Evolutionary conservation across 2,888 invertebrate species (phyloP), one percentile per base, ranked within the genome.

Genomic region (Drosophila pullipes): DNA sequence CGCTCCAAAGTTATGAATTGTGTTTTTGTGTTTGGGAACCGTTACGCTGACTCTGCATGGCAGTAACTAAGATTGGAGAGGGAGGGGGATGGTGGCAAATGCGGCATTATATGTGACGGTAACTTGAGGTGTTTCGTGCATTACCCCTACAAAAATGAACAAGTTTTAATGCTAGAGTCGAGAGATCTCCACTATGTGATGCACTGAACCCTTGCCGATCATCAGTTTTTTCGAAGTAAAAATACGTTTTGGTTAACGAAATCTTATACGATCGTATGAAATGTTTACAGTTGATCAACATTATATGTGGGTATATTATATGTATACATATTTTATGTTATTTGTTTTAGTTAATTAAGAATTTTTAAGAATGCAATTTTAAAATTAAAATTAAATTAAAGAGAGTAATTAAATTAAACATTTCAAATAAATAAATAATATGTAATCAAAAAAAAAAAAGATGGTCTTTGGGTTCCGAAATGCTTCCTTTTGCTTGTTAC

Each of bases 1-100:
- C 37, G 80, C 52, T 30, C 53, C 6, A 54, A 47, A 64, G 67
- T 53, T 70, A 59, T 66, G 44, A 68, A 69, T 65, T 18, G 55
- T 39, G 37, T 30, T 16, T 22, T 4, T 31, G 58, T 44, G 39
- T 41, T 58, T 62, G 31, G 39, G 52, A 58, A 68, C 67, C 74
- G 78, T 71, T 81, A 74, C 61, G 57, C 41, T 52, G 30, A 57
- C 47, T 60, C 60, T 37, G 49, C 16, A 25, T 9, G 44, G 30
- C 58, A 50, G 54, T 54, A 28, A 57, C 28, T 31, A 7, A 31
- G 30, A 39, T 41, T 25, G 11, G 22, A 5, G 2, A 3, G 4
- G 47, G 25, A 5, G 16, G 16, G 4, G 7, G 9, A 31, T 0
- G 9, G 7, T 2, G 47, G 22, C 47, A 1, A 25, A 25, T 7